Conservation (phyloP, 2,113 vertebrate species). For the Megaleporinus macrocephalus region DNA sequence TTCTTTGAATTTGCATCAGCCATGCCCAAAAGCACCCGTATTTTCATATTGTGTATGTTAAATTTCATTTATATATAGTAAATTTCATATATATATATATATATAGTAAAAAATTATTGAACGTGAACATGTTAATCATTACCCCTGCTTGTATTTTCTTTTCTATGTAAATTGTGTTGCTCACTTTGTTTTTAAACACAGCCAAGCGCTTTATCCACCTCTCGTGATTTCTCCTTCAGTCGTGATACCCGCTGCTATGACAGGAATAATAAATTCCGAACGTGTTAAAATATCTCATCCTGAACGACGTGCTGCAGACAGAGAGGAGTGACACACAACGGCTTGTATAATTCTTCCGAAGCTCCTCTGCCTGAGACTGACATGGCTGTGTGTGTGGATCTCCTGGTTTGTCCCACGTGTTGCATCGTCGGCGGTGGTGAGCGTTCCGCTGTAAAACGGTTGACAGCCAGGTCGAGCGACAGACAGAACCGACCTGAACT, state of each 20-base stretch:
- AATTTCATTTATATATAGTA: too few species aligned
- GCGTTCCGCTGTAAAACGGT: not conserved
- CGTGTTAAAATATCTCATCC: not conserved
- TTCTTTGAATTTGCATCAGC: too few species aligned
- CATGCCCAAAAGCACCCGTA: too few species aligned
- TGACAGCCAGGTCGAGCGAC: not conserved
- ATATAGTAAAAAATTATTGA: too few species aligned
- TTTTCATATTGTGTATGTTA: too few species aligned
- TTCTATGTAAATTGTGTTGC: not conserved
- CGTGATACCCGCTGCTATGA: not conserved
- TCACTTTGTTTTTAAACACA: not conserved
- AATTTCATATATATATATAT: too few species aligned
- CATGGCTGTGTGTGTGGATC: not conserved
- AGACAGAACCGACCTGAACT: conserved; percentile 61
- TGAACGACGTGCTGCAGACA: not conserved
- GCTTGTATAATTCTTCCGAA: not conserved
- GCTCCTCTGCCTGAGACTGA: not conserved
- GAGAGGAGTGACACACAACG: not conserved
- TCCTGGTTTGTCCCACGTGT: not conserved
- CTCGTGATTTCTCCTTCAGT: not conserved
- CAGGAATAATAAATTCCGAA: conserved; percentile 2
- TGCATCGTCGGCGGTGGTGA: not conserved
- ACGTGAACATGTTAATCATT: too few species aligned
- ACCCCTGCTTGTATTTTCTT: too few species aligned
- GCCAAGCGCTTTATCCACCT: not conserved